phyloP scores from a whole-genome alignment of 2,797 vertebrate species.

The Morus bassanus region DNA sequence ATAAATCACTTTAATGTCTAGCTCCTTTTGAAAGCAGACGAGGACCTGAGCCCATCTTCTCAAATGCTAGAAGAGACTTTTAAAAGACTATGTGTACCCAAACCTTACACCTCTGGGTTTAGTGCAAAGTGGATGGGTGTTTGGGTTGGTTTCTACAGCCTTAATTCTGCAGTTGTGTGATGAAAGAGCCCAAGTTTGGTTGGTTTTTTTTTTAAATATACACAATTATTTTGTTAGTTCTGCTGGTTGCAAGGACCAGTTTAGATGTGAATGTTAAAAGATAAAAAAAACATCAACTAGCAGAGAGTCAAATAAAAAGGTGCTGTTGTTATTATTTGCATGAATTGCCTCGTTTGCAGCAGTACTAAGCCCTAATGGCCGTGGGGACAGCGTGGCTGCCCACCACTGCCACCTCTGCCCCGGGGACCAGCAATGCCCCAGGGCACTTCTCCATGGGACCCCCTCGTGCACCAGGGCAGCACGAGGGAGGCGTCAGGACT shows the following conservation, averaged over 20 bases:
- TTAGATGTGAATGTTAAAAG: fast-evolving
- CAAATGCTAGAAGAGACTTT: background rate
- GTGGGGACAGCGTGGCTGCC: background rate
- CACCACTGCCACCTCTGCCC: background rate
- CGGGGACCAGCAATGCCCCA: no score
- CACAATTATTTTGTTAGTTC: background rate
- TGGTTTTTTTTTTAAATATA: background rate
- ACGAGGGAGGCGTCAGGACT: fast-evolving
- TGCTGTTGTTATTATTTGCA: background rate
- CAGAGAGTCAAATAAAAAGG: background rate
- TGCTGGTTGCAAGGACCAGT: background rate
- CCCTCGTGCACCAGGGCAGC: fast-evolving
- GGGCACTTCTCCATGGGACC: fast-evolving
- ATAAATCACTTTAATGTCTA: background rate
- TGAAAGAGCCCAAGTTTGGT: background rate
- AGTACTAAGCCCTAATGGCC: background rate
- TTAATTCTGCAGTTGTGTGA: background rate
- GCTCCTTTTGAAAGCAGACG: background rate
- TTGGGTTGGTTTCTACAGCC: background rate
- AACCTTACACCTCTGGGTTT: background rate
- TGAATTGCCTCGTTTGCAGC: background rate
- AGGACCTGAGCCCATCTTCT: background rate
- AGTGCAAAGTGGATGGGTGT: background rate
- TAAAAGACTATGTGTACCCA: background rate
- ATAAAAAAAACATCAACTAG: background rate